phyloP scores from a whole-genome alignment of 2,888 invertebrate genomes.

The Eristalis pertinax region DNA sequence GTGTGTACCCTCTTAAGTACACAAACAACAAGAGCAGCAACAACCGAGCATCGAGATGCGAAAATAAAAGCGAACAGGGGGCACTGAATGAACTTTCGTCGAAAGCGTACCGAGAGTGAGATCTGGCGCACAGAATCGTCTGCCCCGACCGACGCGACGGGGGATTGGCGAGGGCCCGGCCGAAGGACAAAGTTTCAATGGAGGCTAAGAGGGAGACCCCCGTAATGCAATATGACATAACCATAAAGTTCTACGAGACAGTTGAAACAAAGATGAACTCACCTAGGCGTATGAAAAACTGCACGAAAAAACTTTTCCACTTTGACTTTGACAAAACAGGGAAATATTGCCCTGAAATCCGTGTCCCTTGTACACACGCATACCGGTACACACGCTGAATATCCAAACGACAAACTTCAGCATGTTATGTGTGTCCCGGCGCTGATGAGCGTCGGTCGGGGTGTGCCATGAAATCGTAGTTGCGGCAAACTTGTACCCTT shows the following conservation, averaged over 20 bases:
- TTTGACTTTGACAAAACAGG: constrained; percentile 67
- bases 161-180: constrained; percentile 23
- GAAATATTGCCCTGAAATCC: constrained; percentile 63
- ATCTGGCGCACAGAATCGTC: not conserved
- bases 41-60: not conserved
- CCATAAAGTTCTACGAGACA: constrained; percentile 62
- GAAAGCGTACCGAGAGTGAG: not conserved
- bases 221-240: constrained; percentile 68
- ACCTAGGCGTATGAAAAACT: constrained; percentile 70
- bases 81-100: constrained; percentile 24
- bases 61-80: not conserved
- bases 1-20: constrained; percentile 25
- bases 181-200: constrained; percentile 52
- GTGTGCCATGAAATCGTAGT: constrained; percentile 58
- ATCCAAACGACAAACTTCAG: constrained; percentile 45
- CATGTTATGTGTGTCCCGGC: constrained; percentile 1
- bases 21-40: constrained; percentile 12
- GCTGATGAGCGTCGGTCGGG: not conserved
- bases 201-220: constrained; percentile 36
- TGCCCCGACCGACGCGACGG: constrained; percentile 25
- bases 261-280: constrained; percentile 64
- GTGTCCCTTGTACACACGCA: constrained; percentile 30
- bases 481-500: constrained; percentile 55
- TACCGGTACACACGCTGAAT: constrained; percentile 16
- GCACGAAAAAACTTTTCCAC: constrained; percentile 66